Conservation (phyloP, 2,888 invertebrate genomes). For the Euclidia mi region DNA sequence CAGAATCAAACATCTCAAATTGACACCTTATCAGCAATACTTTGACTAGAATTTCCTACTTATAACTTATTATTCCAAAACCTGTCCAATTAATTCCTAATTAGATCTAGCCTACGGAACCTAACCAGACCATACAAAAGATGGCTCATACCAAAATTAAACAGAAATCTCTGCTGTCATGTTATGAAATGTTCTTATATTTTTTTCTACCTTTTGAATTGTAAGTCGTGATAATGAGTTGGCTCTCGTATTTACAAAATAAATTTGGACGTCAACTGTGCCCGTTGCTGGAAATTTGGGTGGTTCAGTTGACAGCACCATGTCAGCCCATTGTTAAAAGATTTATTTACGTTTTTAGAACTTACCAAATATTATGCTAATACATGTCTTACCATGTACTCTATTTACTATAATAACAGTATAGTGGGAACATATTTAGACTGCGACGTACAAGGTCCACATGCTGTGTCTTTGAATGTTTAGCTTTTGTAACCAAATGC, state of each 20-base stretch:
- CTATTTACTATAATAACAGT: too few relatives aligned
- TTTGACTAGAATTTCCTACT: too few relatives aligned
- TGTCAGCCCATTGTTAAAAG: conserved; percentile 38
- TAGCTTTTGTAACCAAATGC: too few relatives aligned
- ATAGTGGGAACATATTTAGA: too few relatives aligned
- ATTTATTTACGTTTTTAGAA: not conserved
- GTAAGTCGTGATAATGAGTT: conserved; percentile 49
- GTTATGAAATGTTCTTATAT: conserved; percentile 39
- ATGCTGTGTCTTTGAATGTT: too few relatives aligned
- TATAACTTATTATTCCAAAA: too few relatives aligned
- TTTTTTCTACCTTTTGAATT: conserved; percentile 40
- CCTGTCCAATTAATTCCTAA: too few relatives aligned
- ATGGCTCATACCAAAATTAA: conserved; percentile 25
- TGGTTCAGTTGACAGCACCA: conserved; percentile 34
- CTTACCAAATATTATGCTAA: too few relatives aligned
- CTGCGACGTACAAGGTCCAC: too few relatives aligned
- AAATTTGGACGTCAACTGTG: conserved; percentile 40
- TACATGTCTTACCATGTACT: too few relatives aligned
- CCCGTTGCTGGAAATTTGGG: conserved; percentile 9
- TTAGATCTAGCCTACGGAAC: conserved; percentile 29
- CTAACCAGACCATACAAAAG: conserved; percentile 8
- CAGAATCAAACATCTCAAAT: too few relatives aligned
- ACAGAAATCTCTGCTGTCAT: conserved; percentile 29
- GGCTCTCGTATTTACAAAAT: conserved; percentile 47
- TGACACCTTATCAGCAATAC: too few relatives aligned